A percentile compares a stretch with the other conserved stretches of the same genome.
phyloP scores from a whole-genome alignment of 2,888 invertebrate species.

The Scaptodrosophila latifasciaeformis region DNA sequence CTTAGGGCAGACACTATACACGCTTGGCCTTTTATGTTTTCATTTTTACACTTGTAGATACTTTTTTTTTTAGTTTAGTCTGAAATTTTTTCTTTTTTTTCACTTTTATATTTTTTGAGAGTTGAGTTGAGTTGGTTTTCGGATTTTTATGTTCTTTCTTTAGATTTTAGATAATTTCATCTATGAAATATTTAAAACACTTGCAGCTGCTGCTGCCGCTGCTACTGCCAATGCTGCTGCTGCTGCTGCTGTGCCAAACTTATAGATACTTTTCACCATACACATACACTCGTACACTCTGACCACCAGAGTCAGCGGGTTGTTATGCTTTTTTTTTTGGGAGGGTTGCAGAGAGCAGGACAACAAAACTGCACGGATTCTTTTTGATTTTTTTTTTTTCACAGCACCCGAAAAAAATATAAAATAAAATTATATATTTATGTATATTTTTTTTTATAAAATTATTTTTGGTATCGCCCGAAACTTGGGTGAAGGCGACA shows the following conservation, averaged over 20 bases:
- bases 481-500: too few relatives aligned
- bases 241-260: neutral
- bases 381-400: neutral
- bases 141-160: conserved; percentile 12
- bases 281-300: neutral
- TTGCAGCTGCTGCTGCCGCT: too few relatives aligned
- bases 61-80: conserved; percentile 34
- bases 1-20: too few relatives aligned
- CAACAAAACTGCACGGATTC: too few relatives aligned
- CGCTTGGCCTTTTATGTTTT: too few relatives aligned
- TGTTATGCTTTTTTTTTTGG: conserved; percentile 3
- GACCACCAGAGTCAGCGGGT: neutral
- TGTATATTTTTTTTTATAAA: conserved; percentile 9
- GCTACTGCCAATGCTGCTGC: too few relatives aligned
- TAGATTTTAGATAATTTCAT: conserved; percentile 26
- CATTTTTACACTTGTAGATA: conserved; percentile 46
- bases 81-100: too few relatives aligned
- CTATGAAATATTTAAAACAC: neutral
- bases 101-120: too few relatives aligned
- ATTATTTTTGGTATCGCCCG: too few relatives aligned
- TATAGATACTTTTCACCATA: neutral
- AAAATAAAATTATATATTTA: conserved; percentile 13
- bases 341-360: too few relatives aligned
- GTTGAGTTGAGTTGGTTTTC: too few relatives aligned
- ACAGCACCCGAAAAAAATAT: neutral